These are phyloP conservation scores for Istiophorus platypterus DNA, from an alignment of 2,113 vertebrate genomes.

Conservation along the genomic window DNA sequence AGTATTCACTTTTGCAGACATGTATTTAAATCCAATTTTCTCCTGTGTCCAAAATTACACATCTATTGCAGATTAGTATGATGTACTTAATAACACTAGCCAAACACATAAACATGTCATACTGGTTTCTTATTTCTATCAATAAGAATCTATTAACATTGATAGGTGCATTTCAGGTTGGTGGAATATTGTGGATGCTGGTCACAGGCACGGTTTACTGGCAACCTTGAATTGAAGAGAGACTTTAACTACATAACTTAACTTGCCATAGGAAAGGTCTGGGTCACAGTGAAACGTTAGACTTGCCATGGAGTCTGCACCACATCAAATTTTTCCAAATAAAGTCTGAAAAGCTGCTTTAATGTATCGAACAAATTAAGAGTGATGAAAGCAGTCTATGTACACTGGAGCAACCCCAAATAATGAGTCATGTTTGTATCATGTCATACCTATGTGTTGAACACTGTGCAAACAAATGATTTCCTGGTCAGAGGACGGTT, in stretches of 20 bases:
- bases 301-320: background rate
- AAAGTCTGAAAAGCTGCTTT: background rate
- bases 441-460: background rate
- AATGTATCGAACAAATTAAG: slow-evolving; percentile 2
- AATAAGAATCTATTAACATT: background rate
- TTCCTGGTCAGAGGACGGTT: background rate
- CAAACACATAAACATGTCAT: no score
- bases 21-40: background rate
- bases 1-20: background rate
- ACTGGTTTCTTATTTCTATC: no score
- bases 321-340: background rate
- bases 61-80: background rate
- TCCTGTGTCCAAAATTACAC: background rate
- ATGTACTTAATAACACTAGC: background rate
- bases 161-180: background rate
- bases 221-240: no score
- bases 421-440: slow-evolving; percentile 27
- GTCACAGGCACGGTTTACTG: no score
- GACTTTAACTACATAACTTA: no score
- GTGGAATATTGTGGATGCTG: background rate
- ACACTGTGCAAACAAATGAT: slow-evolving; percentile 30
- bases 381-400: background rate
- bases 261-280: background rate
- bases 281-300: background rate
- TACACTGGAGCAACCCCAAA: background rate